phyloP scores from a whole-genome alignment of 35 echinoderm and acorn worm species.

The Apostichopus parvimensis region DNA sequence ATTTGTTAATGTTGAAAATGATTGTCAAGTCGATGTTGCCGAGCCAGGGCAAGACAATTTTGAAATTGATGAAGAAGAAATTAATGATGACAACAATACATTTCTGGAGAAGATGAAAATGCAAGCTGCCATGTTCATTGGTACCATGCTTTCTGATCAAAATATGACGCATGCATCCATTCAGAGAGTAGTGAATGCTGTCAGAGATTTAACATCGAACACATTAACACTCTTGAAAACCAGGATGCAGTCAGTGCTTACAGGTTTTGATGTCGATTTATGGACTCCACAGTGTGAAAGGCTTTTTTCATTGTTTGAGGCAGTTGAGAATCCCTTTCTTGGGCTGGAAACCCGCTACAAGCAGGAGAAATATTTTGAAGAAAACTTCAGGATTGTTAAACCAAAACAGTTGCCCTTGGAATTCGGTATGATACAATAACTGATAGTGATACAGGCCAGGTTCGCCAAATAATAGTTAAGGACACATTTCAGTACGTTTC shows the following conservation, averaged over 20 bases:
- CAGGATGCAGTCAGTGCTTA: neutral
- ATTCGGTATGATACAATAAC: neutral
- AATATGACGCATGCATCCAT: constrained; percentile 41
- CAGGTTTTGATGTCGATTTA: neutral
- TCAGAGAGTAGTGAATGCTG: constrained; percentile 28
- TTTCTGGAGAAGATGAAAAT: neutral
- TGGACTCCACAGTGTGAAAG: constrained; percentile 1
- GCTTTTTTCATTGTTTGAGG: constrained; percentile 26
- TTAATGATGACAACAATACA: neutral
- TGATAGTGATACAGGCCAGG: constrained; percentile 4
- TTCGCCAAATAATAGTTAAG: neutral
- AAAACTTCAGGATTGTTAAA: constrained; percentile 8
- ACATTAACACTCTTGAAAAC: constrained; percentile 12
- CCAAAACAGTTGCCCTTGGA: neutral
- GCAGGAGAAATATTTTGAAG: constrained; percentile 41
- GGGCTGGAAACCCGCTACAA: constrained; percentile 35
- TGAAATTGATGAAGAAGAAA: constrained; percentile 2
- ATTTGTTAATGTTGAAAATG: constrained; percentile 7
- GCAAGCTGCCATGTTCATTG: constrained; percentile 20
- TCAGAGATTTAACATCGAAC: neutral
- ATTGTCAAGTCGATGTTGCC: neutral
- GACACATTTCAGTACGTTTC: constrained; percentile 45
- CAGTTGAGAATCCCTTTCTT: constrained; percentile 34
- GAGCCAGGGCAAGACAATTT: neutral
- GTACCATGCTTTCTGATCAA: constrained; percentile 17